Conservation (phyloP, 2,797 vertebrate genomes). For the Enoplosus armatus region DNA sequence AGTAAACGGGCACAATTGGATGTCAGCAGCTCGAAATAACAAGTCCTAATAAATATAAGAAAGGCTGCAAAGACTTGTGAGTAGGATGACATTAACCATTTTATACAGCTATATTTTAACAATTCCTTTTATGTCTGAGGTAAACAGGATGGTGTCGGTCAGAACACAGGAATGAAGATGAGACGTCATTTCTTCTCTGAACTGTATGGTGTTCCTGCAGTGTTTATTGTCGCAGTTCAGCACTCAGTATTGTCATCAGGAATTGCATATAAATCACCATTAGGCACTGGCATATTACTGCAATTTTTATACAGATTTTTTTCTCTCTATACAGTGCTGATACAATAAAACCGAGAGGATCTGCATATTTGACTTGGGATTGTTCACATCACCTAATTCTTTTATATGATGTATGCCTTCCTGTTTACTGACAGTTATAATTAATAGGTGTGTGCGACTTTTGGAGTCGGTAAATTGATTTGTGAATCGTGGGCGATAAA, state of each 20-base stretch:
- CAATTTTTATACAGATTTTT: too few species aligned
- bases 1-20: constrained; percentile 1
- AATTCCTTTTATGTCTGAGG: too few species aligned
- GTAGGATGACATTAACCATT: background rate
- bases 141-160: too few species aligned
- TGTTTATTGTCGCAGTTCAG: too few species aligned
- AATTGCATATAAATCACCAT: too few species aligned
- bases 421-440: background rate
- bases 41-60: background rate
- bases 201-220: too few species aligned
- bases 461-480: background rate
- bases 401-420: background rate
- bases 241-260: too few species aligned
- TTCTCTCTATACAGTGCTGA: too few species aligned
- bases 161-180: too few species aligned
- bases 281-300: too few species aligned
- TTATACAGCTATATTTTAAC: background rate
- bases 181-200: too few species aligned
- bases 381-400: background rate
- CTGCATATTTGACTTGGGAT: background rate
- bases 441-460: background rate
- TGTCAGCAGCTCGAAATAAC: background rate
- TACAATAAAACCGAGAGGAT: background rate
- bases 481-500: background rate
- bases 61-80: background rate